Conservation (phyloP, 2,888 invertebrate species). For the Eupithecia centaureata region DNA sequence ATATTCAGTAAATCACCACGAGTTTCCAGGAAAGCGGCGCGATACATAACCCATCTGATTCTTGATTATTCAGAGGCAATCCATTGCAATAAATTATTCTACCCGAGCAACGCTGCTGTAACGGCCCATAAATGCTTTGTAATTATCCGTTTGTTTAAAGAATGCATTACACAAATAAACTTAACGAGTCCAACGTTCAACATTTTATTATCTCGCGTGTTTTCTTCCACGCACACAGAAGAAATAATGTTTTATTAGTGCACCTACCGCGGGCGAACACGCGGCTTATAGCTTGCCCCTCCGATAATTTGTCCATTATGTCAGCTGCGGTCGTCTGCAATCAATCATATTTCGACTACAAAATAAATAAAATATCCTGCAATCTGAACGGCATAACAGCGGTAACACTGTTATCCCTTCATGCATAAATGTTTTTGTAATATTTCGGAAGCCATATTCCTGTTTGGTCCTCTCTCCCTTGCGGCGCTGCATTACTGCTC, state of each 20-base stretch:
- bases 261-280: slow-evolving; percentile 54
- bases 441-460: slow-evolving; percentile 73
- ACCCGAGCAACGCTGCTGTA: slow-evolving; percentile 57
- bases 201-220: slow-evolving; percentile 81
- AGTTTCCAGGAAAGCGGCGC: slow-evolving; percentile 43
- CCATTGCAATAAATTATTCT: slow-evolving; percentile 66
- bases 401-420: slow-evolving; percentile 76
- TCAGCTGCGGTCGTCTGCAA: slow-evolving; percentile 53
- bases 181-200: slow-evolving; percentile 77
- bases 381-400: slow-evolving; percentile 67
- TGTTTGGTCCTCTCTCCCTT: slow-evolving; percentile 54
- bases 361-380: slow-evolving; percentile 64
- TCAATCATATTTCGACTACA: slow-evolving; percentile 58
- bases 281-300: slow-evolving; percentile 59
- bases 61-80: slow-evolving; percentile 61
- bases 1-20: slow-evolving; percentile 44
- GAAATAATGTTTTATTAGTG: slow-evolving; percentile 63
- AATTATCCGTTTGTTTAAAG: slow-evolving; percentile 80
- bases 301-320: slow-evolving; percentile 68
- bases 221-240: slow-evolving; percentile 65
- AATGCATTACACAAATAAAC: slow-evolving; percentile 80
- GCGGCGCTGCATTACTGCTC: slow-evolving; percentile 55
- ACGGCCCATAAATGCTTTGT: slow-evolving; percentile 71
- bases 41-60: slow-evolving; percentile 48
- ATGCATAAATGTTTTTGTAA: slow-evolving; percentile 81